Evolutionary conservation across 2,113 vertebrate species (phyloP).

Genomic region (Neotoma lepida): DNA sequence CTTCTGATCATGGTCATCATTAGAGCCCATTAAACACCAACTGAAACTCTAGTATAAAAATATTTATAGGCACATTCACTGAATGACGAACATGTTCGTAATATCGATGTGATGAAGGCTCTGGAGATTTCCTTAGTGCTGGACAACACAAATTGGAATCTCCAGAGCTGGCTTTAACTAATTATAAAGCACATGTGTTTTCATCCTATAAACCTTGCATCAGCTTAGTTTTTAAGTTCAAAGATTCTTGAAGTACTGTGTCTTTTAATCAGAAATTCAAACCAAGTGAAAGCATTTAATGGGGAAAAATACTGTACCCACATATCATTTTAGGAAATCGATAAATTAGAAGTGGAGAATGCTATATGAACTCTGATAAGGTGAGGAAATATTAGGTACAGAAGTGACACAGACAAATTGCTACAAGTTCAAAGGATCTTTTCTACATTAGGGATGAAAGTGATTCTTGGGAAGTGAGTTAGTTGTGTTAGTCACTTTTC

Average conservation of each 20-base stretch:
- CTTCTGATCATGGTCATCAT: conserved; percentile 55
- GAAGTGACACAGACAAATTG: not conserved
- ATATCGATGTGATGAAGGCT: conserved; percentile 85
- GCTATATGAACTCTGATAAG: not conserved
- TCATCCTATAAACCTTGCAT: conserved; percentile 80
- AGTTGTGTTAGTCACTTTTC: not conserved
- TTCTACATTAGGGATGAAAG: not conserved
- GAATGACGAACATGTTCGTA: conserved; percentile 85
- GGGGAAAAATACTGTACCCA: not conserved
- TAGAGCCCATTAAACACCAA: conserved; percentile 68
- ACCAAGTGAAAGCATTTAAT: not conserved
- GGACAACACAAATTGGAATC: conserved; percentile 87
- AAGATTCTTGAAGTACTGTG: conserved; percentile 79
- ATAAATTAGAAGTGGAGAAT: not conserved
- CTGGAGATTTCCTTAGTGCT: conserved; percentile 84
- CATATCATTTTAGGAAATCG: not conserved
- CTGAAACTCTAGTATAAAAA: conserved; percentile 14
- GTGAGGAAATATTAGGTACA: not conserved
- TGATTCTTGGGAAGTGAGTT: not conserved
- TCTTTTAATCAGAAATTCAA: conserved; percentile 57
- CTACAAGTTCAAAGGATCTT: not conserved
- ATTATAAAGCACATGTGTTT: conserved; percentile 83
- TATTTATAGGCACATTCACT: conserved; percentile 62
- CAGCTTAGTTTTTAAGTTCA: conserved; percentile 87
- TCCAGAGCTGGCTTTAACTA: conserved; percentile 85